Conservation (phyloP, 2,888 invertebrate species). For the Catocala nupta region DNA sequence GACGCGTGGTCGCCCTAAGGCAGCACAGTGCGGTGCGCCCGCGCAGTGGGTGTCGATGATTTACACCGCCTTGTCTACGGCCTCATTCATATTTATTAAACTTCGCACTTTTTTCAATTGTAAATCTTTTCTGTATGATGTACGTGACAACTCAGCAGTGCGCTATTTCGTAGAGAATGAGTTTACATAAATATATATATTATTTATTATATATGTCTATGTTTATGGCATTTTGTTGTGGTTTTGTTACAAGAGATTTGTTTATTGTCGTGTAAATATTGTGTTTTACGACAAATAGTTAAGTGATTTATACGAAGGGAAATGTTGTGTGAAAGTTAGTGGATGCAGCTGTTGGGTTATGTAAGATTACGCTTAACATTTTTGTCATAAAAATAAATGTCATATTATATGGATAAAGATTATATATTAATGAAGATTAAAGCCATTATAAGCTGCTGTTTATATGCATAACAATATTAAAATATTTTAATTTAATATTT, state of each 20-base stretch:
- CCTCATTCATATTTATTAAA: constrained; percentile 82
- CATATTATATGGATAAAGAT: constrained; percentile 6
- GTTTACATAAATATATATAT: constrained; percentile 25
- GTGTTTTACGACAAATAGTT: constrained; percentile 32
- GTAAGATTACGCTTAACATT: neutral
- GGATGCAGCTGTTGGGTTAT: neutral
- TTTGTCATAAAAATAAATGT: constrained; percentile 7
- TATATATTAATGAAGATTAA: constrained; percentile 3
- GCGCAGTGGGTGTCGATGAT: constrained; percentile 83
- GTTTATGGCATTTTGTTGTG: constrained; percentile 34
- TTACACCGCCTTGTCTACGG: constrained; percentile 68
- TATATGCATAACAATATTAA: neutral
- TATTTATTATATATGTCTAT: constrained; percentile 27
- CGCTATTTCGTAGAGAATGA: constrained; percentile 46
- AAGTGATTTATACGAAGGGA: constrained; percentile 25
- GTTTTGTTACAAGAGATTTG: constrained; percentile 14
- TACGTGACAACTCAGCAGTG: constrained; percentile 66
- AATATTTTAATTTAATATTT: too few relatives aligned
- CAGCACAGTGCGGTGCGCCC: constrained; percentile 59
- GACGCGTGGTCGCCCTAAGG: constrained; percentile 39
- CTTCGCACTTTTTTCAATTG: constrained; percentile 72
- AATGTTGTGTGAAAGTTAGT: constrained; percentile 11
- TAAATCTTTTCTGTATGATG: constrained; percentile 74
- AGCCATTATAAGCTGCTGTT: neutral
- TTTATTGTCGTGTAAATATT: constrained; percentile 32